Conservation (phyloP, 2,888 invertebrate species). For the Netelia melanura region DNA sequence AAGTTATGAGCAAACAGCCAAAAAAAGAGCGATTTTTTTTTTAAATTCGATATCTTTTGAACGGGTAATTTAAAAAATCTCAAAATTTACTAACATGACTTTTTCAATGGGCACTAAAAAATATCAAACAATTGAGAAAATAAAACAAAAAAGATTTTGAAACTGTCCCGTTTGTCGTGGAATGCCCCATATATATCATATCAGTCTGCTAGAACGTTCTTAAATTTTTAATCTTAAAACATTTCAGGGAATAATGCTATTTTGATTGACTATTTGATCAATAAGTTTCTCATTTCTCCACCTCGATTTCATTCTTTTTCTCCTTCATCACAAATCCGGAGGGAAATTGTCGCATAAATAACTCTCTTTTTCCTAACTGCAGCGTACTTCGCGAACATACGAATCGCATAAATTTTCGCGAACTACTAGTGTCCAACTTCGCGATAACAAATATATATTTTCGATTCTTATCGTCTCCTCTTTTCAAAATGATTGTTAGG, state of each 20-base stretch:
- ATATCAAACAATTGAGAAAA: too few relatives aligned
- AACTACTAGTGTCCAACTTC: constrained; percentile 57
- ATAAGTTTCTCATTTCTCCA: constrained; percentile 37
- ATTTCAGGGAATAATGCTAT: constrained; percentile 54
- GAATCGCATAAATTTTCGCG: constrained; percentile 26
- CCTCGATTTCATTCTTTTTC: constrained; percentile 12
- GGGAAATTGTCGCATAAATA: constrained; percentile 31
- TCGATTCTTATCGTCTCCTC: constrained; percentile 18
- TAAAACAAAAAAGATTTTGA: too few relatives aligned
- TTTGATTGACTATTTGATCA: constrained; percentile 72
- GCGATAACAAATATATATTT: constrained; percentile 47
- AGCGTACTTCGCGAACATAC: constrained; percentile 5
- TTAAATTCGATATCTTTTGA: too few relatives aligned
- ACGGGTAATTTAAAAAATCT: too few relatives aligned
- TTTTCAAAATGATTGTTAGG: constrained; percentile 39
- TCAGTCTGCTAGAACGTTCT: constrained; percentile 34
- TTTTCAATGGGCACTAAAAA: too few relatives aligned
- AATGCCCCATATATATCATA: too few relatives aligned
- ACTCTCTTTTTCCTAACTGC: constrained; percentile 26
- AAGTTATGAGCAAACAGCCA: too few relatives aligned
- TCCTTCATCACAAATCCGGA: background rate
- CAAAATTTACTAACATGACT: too few relatives aligned
- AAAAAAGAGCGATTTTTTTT: too few relatives aligned
- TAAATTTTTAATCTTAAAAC: constrained; percentile 18
- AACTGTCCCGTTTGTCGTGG: too few relatives aligned